Base-by-base conservation (phyloP, 2,113 vertebrate species). In the Sprattus sprattus region DNA sequence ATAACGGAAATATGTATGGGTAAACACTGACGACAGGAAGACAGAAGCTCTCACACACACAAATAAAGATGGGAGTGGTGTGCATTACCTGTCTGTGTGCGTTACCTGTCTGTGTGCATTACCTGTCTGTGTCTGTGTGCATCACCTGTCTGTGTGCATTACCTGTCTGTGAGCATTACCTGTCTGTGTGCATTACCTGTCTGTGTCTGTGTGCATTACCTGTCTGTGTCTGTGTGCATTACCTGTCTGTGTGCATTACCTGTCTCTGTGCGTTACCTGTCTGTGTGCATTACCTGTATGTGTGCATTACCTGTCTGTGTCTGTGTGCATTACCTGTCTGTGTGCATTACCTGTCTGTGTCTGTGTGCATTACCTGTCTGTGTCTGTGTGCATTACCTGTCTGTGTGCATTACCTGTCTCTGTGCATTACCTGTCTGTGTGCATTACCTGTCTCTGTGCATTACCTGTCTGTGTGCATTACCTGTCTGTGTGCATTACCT, bases 101-200 rank as follows among this genome's bases (percentile, higher is more conserved):
- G 90, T 95, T 94, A 95, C 93, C 94, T 94, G 93, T 93, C 89
- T 39, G 28, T 78, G 71, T n/a, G n/a, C n/a, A n/a, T n/a, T n/a
- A n/a, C n/a, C n/a, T n/a, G n/a, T n/a, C n/a, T n/a, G n/a, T 94
- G 93, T 93, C 89, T 39, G 91, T 91, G 90, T 89, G 89, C 89
- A 90, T 95, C 94, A 95, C 93, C 94, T 94, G 93, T 93, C 89
- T 39, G 28, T 78, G 71, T n/a, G n/a, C n/a, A n/a, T n/a, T n/a
- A n/a, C n/a, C n/a, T n/a, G n/a, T n/a, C n/a, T n/a, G n/a, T n/a
- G n/a, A n/a, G n/a, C n/a, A n/a, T n/a, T n/a, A n/a, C n/a, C n/a
- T 94, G 93, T 93, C 89, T 39, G 91, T 91, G 90, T 89, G 89
- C 89, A 90, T 95, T 94, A 95, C 93, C 94, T 94, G 93, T 93